Evolutionary conservation across 1,140 invertebrate genomes (phyloP), one percentile per base, ranked within the genome.

Genomic region (Pseudachorutes palmiensis): DNA sequence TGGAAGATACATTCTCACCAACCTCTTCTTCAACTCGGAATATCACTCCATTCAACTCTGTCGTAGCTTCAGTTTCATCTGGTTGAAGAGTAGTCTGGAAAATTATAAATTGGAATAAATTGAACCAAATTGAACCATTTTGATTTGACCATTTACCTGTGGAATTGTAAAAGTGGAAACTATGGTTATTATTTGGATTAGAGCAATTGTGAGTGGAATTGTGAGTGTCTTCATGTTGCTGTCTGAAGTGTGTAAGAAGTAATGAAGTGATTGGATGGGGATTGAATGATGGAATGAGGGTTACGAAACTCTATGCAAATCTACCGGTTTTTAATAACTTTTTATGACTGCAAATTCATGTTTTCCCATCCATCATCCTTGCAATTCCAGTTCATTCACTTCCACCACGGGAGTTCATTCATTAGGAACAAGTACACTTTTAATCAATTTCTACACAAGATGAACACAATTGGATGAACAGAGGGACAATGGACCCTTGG

Each of bases 401-500:
- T n/a, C n/a, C n/a, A n/a, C n/a, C 36, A 45, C 36, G 36, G 19
- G 19, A 45, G 36, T 12, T 12, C 9, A 45, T 45, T 45, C 19
- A n/a, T n/a, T n/a, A n/a, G n/a, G n/a, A n/a, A 45, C 36, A 45
- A 45, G 36, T 45, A 12, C 36, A 45, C 9, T 45, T 45, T 45
- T 45, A 45, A 45, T 12, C 19, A 19, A 45, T 9, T 45, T 45
- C 36, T 45, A 45, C 9, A 45, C 36, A 45, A 45, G 19, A 12
- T 55, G 51, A 55, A 55, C 51, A 55, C 51, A 55, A 55, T 5
- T 16, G n/a, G 24, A 55, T 55, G 51, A 55, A 55, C 51, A 55
- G 9, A 14, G 24, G 12, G 51, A 14, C 24, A 26, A 19, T 9
- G 51, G 24, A 24, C 9, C 9, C 5, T 61, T 61, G 5, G 16